phyloP scores from a whole-genome alignment of 1,140 invertebrate species.

The Pogonomyrmex barbatus region DNA sequence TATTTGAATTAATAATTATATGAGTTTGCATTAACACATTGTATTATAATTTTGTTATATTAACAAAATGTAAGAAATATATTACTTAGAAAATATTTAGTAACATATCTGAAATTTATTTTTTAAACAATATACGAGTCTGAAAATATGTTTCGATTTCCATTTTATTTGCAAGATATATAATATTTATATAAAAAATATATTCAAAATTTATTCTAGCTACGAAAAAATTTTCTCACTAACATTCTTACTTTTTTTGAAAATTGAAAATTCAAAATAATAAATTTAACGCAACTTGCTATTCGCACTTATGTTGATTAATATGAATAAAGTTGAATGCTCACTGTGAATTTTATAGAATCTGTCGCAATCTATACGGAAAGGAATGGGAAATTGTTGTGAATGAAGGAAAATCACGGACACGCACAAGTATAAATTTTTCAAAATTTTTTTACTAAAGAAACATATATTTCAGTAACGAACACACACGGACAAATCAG shows the following conservation, averaged over 20 bases:
- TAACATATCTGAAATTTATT: too few relatives aligned
- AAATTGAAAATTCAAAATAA: neutral
- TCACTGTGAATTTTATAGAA: constrained; percentile 3
- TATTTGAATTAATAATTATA: too few relatives aligned
- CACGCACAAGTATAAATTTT: constrained; percentile 58
- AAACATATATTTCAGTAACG: constrained; percentile 83
- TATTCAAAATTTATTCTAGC: neutral
- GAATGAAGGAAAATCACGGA: neutral
- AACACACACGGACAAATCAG: constrained; percentile 84
- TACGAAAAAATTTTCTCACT: neutral
- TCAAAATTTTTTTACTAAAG: constrained; percentile 83
- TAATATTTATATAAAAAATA: constrained; percentile 8
- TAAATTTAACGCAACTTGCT: neutral
- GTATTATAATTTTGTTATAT: too few relatives aligned
- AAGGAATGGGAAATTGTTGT: neutral
- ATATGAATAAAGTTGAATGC: neutral
- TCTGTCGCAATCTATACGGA: constrained; percentile 29
- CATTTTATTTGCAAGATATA: neutral
- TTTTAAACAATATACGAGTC: too few relatives aligned
- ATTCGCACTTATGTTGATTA: neutral
- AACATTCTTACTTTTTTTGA: neutral
- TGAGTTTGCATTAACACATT: too few relatives aligned
- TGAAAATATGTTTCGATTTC: neutral
- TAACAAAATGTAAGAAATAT: too few relatives aligned
- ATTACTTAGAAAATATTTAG: too few relatives aligned